Evolutionary conservation across 1,140 invertebrate genomes (phyloP).

Genomic region (Geopemphigus sp.): DNA sequence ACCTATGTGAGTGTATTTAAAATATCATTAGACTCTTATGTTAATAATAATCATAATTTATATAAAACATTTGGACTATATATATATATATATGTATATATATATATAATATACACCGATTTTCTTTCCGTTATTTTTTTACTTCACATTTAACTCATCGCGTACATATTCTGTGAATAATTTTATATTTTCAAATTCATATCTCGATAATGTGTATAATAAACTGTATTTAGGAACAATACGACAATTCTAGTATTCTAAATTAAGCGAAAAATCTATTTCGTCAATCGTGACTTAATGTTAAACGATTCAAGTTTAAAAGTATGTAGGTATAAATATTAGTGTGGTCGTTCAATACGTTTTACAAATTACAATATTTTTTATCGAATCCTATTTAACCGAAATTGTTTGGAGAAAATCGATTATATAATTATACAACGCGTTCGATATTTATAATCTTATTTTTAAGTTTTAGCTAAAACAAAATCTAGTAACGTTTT

Average conservation of each 20-base stretch:
- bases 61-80: background rate
- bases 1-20: background rate
- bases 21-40: slow-evolving; percentile 11
- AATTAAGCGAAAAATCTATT: too few species aligned
- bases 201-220: background rate
- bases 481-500: too few species aligned
- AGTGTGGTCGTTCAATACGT: slow-evolving; percentile 2
- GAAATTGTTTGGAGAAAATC: background rate
- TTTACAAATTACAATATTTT: background rate
- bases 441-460: slow-evolving; percentile 2
- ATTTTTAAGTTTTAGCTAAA: slow-evolving; percentile 5
- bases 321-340: background rate
- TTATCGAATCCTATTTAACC: background rate
- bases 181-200: background rate
- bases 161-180: too few species aligned
- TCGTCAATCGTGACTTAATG: too few species aligned
- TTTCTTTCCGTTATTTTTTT: background rate
- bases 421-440: background rate
- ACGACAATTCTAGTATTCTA: background rate
- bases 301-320: too few species aligned
- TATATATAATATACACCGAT: background rate
- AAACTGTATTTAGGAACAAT: background rate
- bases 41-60: background rate
- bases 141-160: background rate
- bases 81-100: background rate